These are phyloP conservation scores for Emmelina monodactyla DNA, from an alignment of 2,888 invertebrate genomes.

Conservation along the genomic window DNA sequence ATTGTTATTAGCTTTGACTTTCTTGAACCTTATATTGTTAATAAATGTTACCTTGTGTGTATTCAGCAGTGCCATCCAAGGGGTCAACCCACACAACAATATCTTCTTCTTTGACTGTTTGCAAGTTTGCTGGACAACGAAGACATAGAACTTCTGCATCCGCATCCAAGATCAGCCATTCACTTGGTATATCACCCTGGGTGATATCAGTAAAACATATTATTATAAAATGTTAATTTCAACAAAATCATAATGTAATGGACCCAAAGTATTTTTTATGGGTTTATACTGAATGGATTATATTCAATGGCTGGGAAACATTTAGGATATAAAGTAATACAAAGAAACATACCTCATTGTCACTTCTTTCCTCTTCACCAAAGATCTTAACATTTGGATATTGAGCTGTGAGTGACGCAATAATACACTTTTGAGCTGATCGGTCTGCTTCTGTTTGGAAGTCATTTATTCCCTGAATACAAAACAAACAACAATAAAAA, in stretches of 20 bases:
- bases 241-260: too few relatives aligned
- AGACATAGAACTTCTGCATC: conserved; percentile 71
- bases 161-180: conserved; percentile 78
- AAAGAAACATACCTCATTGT: conserved; percentile 57
- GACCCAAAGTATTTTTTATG: too few relatives aligned
- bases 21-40: too few relatives aligned
- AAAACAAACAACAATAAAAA: too few relatives aligned
- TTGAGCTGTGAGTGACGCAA: conserved; percentile 82
- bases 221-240: too few relatives aligned
- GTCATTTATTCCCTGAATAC: conserved; percentile 83
- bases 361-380: conserved; percentile 85
- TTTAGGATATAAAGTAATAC: too few relatives aligned
- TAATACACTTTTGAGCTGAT: conserved; percentile 91
- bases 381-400: conserved; percentile 87
- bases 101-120: conserved; percentile 76
- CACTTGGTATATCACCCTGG: conserved; percentile 66
- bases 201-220: too few relatives aligned
- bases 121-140: conserved; percentile 74
- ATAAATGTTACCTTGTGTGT: conserved; percentile 78
- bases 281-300: too few relatives aligned
- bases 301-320: too few relatives aligned
- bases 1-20: too few relatives aligned
- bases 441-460: conserved; percentile 98
- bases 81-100: conserved; percentile 98
- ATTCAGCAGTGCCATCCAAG: conserved; percentile 97